Conservation (phyloP, 1,140 invertebrate species). For the Drosophila navojoa region DNA sequence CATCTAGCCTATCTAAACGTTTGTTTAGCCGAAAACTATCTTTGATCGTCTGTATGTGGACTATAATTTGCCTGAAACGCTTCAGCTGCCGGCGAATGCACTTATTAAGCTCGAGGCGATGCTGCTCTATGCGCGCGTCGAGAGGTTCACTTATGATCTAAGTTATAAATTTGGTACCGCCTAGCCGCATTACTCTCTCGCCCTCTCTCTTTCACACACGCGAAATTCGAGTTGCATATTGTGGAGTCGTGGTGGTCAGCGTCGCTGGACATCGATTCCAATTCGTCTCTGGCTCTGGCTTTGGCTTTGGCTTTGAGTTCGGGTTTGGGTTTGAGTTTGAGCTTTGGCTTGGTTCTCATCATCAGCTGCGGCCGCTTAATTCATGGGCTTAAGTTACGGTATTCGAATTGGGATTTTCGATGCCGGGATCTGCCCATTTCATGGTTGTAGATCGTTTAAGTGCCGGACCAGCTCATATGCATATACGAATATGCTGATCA, state of each 20-base stretch:
- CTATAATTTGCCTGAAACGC: conserved; percentile 2
- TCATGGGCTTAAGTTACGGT: conserved; percentile 68
- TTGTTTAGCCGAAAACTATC: background rate
- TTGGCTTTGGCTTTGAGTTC: background rate
- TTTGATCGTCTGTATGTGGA: background rate
- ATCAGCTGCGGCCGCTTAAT: conserved; percentile 46
- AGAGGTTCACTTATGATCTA: conserved; percentile 17
- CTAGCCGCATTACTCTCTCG: background rate
- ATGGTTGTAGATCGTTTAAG: conserved; percentile 68
- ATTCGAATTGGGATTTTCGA: conserved; percentile 55
- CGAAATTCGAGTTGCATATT: background rate
- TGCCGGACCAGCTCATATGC: conserved; percentile 61
- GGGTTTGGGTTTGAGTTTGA: background rate
- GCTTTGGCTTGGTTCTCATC: conserved; percentile 31
- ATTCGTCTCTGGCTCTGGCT: conserved; percentile 6
- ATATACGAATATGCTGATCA: conserved; percentile 52
- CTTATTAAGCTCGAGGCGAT: conserved; percentile 5
- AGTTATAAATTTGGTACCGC: conserved; percentile 3
- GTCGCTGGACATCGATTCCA: conserved; percentile 3
- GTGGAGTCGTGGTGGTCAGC: conserved; percentile 20
- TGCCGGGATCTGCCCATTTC: conserved; percentile 56
- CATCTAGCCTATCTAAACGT: too few species aligned
- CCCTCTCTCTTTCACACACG: background rate
- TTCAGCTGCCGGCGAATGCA: background rate
- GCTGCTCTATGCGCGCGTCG: background rate